Base-by-base conservation (phyloP, 2,797 vertebrate species). In the Pogoniulus pusillus region DNA sequence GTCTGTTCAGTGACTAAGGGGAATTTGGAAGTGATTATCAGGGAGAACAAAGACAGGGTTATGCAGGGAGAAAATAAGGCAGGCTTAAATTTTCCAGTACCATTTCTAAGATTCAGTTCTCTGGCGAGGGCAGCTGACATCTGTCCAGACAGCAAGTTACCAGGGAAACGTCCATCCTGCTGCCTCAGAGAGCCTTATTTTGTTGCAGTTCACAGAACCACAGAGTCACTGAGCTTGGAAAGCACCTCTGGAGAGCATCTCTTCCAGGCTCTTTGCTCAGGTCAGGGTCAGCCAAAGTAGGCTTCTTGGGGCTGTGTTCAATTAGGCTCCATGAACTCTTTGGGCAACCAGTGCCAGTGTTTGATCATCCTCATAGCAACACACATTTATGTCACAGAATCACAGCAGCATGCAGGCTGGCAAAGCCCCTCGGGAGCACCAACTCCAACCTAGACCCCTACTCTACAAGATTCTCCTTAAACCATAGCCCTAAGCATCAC, bases 41-140 rank as follows among this genome's bases (percentile, higher is more conserved):
- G 7, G 8, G 8, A 41, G 23, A 55, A 60, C 23, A 82, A 64
- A 41, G 2, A 34, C 9, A 90, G 79, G 64, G 51, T 87, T 87
- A 85, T 35, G 12, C 43, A 47, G 59, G 57, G 17, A 59, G 54
- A 79, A 84, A 81, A 91, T n/a, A 79, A 68, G 17, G 85, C 59
- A 51, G 2, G 26, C 63, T 41, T 54, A 7, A 23, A 45, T 32
- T 66, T n/a, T 10, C 24, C 7, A 0, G 20, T 89, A 62, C 72
- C 9, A n/a, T 90, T 89, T 79, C 58, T 72, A 81, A 78, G 63
- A 80, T 57, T 75, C 30, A 34, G 18, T 64, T 83, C 59, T 75
- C 69, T 75, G 54, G 86, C 88, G 68, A 83, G 75, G 78, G 22
- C 7, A 77, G 74, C 45, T 93, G 86, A 85, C 72, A 91, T 92